A percentile compares a stretch with the other conserved stretches of the same genome.
phyloP scores from a whole-genome alignment of 2,888 invertebrate species.

The Drosophila mettleri region DNA sequence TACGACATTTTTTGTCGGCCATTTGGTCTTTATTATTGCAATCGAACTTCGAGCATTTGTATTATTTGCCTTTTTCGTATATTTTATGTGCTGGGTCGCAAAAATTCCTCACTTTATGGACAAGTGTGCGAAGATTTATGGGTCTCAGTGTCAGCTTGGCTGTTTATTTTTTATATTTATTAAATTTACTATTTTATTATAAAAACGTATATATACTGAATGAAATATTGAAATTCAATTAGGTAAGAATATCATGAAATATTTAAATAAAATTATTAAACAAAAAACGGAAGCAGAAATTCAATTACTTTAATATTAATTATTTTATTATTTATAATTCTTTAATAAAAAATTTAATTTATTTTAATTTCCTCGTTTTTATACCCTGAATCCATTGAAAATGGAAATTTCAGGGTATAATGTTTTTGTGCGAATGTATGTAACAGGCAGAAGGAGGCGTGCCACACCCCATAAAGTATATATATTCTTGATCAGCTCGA shows the following conservation, averaged over 20 bases:
- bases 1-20: slow-evolving; percentile 19
- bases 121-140: slow-evolving; percentile 63
- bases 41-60: slow-evolving; percentile 41
- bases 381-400: too few species aligned
- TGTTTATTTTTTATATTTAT: slow-evolving; percentile 22
- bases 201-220: not conserved
- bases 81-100: slow-evolving; percentile 45
- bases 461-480: too few species aligned
- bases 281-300: not conserved
- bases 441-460: too few species aligned
- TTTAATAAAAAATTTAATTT: not conserved
- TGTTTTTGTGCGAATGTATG: too few species aligned
- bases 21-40: slow-evolving; percentile 55
- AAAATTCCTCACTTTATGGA: slow-evolving; percentile 50
- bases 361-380: too few species aligned
- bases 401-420: too few species aligned
- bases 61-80: slow-evolving; percentile 31
- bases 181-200: slow-evolving; percentile 20
- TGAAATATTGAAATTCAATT: slow-evolving; percentile 39
- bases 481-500: too few species aligned
- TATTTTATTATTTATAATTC: not conserved
- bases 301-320: not conserved
- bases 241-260: slow-evolving; percentile 34
- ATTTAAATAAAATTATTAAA: slow-evolving; percentile 17
- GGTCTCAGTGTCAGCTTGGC: slow-evolving; percentile 31